Percentiles rank a stretch among this genome's conserved stretches.
phyloP scores from a whole-genome alignment of 1,140 invertebrate species.

The Phenacoccus solenopsis region DNA sequence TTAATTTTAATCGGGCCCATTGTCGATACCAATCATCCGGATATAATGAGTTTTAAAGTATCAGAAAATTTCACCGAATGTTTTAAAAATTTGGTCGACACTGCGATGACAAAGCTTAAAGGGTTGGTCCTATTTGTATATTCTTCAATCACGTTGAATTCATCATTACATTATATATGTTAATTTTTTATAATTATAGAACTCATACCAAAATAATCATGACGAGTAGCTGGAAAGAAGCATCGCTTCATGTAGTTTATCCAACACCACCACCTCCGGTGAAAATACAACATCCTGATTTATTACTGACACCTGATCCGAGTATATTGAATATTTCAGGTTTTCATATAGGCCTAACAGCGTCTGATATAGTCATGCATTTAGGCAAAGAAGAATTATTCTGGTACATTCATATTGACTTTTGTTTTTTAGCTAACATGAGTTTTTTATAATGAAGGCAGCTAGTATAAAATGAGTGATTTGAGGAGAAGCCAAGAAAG shows the following conservation, averaged over 20 bases:
- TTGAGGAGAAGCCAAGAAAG: too few relatives aligned
- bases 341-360: conserved; percentile 59
- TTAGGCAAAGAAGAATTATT: conserved; percentile 62
- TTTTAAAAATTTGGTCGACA: conserved; percentile 54
- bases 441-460: too few relatives aligned
- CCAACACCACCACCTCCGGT: conserved; percentile 57
- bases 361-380: conserved; percentile 69
- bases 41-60: conserved; percentile 42
- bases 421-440: conserved; percentile 25
- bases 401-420: conserved; percentile 37
- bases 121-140: conserved; percentile 33
- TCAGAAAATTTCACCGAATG: conserved; percentile 51
- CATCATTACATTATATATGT: too few relatives aligned
- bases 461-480: too few relatives aligned
- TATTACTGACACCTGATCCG: conserved; percentile 59
- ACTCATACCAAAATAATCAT: conserved; percentile 54
- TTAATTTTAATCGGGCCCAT: conserved; percentile 74
- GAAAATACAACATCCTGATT: conserved; percentile 34
- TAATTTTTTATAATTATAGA: too few relatives aligned
- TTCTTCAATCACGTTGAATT: not conserved
- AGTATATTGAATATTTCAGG: conserved; percentile 62
- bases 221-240: conserved; percentile 60
- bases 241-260: conserved; percentile 60
- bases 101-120: conserved; percentile 41
- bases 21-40: conserved; percentile 52